A percentile compares a stretch with the other conserved stretches of the same genome.
Evolutionary conservation across 2,797 vertebrate species (phyloP).

Genomic region (Scomberomorus guttatus): DNA sequence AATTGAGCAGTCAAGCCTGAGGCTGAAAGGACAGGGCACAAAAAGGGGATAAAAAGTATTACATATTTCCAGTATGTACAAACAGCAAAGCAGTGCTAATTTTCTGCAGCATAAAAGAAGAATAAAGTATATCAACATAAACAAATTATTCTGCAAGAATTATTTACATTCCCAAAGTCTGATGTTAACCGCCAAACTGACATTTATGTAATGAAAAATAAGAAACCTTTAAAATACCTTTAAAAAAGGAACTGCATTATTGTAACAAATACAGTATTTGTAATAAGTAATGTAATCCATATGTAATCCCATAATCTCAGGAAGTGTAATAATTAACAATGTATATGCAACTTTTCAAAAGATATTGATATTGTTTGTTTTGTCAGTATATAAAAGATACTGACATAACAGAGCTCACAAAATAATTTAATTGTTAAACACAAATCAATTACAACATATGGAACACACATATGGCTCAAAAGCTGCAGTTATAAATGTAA

Average conservation of each 20-base stretch:
- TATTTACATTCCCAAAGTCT: background rate
- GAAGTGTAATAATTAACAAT: background rate
- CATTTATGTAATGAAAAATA: background rate
- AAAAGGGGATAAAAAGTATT: background rate
- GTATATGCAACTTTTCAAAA: background rate
- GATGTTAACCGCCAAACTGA: background rate
- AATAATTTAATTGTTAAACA: background rate
- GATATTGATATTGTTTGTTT: background rate
- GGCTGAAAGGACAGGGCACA: background rate
- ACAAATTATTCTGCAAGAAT: background rate
- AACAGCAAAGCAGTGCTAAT: background rate
- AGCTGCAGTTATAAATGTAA: too few relatives aligned
- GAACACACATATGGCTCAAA: too few relatives aligned
- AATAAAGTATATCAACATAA: background rate
- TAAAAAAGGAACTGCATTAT: background rate
- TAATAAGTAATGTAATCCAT: background rate
- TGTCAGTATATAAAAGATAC: background rate
- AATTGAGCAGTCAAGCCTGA: background rate
- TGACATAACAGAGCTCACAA: background rate
- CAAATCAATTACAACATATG: background rate
- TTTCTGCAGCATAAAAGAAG: background rate
- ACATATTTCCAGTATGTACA: background rate
- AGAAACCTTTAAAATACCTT: too few relatives aligned
- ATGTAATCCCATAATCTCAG: background rate
- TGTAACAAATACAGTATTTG: too few relatives aligned